Evolutionary conservation across 2,113 vertebrate genomes (phyloP), one percentile per base, ranked within the genome.

Genomic region (Solea solea): DNA sequence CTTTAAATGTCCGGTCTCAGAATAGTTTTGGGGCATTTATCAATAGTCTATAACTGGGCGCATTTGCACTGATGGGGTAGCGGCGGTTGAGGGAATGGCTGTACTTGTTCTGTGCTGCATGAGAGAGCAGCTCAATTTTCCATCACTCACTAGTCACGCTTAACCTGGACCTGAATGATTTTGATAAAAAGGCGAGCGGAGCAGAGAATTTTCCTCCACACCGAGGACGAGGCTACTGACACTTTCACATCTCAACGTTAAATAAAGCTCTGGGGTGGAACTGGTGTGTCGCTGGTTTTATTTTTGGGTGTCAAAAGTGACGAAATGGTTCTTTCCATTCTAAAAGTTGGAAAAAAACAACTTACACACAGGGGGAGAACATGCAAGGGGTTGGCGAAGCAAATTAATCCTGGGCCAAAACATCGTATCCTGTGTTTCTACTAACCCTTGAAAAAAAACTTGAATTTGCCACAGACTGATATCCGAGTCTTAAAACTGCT

Each of bases 21-120:
- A 95, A 96, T 95, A 96, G 95, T 95, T 95, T 94, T 94, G 95
- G 93, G 94, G 94, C 96, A 94, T 96, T 94, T 94, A 96, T 97
- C 95, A 96, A 94, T 94, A 87, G 93, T 94, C 90, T 93, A 90
- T 94, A 92, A 94, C 94, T 94, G 91, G 94, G 95, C 95, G 94
- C 95, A 94, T 93, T 90, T 90, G 94, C 94, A 93, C 94, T 95
- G 96, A 95, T 93, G 93, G 93, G 89, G 92, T 92, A 93, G 92
- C 92, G 93, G 89, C 86, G 92, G 94, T 88, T 11, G 88, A 91
- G 88, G 91, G 92, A 93, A 85, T 92, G 94, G 90, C 93, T 89
- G 88, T 90, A 84, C 92, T 34, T 93, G 91, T 91, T 87, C 94
- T 93, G 87, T 92, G 55, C 88, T 94, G 94, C 94, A 91, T 92